phyloP scores from a whole-genome alignment of 2,888 invertebrate species.

The Pasiphila rectangulata region DNA sequence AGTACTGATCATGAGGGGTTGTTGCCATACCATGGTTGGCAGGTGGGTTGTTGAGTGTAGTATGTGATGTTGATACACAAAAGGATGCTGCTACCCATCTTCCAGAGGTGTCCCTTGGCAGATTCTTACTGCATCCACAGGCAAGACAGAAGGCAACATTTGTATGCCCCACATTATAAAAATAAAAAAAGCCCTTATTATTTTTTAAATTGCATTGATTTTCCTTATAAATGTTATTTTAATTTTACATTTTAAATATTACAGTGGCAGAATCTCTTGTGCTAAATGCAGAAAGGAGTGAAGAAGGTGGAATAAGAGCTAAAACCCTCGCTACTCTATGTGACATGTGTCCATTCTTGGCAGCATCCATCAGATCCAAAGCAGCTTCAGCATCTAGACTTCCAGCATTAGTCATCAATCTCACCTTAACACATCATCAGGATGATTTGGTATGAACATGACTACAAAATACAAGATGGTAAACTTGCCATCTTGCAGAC shows the following conservation, averaged over 20 bases:
- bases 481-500: too few species aligned
- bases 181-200: neutral
- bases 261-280: constrained; percentile 92
- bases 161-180: neutral
- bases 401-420: constrained; percentile 92
- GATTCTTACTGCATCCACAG: too few species aligned
- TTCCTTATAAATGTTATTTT: too few species aligned
- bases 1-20: too few species aligned
- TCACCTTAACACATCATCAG: constrained; percentile 86
- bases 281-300: constrained; percentile 90
- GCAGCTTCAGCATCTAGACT: constrained; percentile 94
- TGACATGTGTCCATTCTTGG: constrained; percentile 93
- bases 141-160: too few species aligned
- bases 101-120: too few species aligned
- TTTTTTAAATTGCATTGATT: constrained; percentile 7
- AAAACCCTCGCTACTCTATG: constrained; percentile 90
- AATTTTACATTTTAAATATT: too few species aligned
- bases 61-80: too few species aligned
- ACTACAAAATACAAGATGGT: neutral
- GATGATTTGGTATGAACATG: constrained; percentile 75
- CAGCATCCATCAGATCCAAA: constrained; percentile 90
- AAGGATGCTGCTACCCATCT: too few species aligned
- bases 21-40: too few species aligned
- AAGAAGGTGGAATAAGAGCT: constrained; percentile 93
- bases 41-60: too few species aligned